Base-by-base conservation (phyloP, 2,888 invertebrate species). In the Magallana nippona region DNA sequence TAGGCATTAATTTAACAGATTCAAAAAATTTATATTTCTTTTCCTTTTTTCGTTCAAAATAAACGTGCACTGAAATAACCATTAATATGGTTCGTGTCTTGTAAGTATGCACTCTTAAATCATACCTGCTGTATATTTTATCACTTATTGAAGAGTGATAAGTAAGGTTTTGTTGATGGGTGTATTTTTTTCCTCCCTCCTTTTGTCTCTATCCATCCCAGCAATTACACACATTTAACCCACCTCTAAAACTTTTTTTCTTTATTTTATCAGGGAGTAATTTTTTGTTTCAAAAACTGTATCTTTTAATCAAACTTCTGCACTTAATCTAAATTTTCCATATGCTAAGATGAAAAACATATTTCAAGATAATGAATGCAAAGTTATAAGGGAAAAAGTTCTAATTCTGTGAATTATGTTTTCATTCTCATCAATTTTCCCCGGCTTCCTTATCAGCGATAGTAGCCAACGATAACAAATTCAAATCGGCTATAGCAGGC, bases 391-490 rank as follows among this genome's bases (percentile, higher is more conserved):
- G 63, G 83, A 83, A 80, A 83, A 71, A 77, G 60, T 80, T 83
- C 83, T 83, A 83, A 83, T 83, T 83, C 80, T 79, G 80, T 62
- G 71, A 82, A 82, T 82, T 79, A 83, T 63, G 79, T 79, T 83
- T 83, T 83, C 83, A 80, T 77, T 79, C 80, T 83, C 83, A 79
- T 83, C 83, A 83, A 83, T 79, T 77, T 80, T 56, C 79, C 15
- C 15, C 57, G 56, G 13, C 57, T 79, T 27, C 57, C 79, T 79
- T 56, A 79, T 79, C 57, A 79, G 57, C 8, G 79, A 79, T 79
- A 79, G 57, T 27, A 22, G 57, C 55, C 27, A 27, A 57, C 56
- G 79, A 79, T 79, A 79, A 79, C 57, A 79, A 32, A n/a, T n/a
- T 27, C 10, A 57, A 57, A 79, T 79, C 79, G n/a, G 57, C 19